phyloP scores from a whole-genome alignment of 1,140 invertebrate genomes.

The Diuraphis noxia region DNA sequence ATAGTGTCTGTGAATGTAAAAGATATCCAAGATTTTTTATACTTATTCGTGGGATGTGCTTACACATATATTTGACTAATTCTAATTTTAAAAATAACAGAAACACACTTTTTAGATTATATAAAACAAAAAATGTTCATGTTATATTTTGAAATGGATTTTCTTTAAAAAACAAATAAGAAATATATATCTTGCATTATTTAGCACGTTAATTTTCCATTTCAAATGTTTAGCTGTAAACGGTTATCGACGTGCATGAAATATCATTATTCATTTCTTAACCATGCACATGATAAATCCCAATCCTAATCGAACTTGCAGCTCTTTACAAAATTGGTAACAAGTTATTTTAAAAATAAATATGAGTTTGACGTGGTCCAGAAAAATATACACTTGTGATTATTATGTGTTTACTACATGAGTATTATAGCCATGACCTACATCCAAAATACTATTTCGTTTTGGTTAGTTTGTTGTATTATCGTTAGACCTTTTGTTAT shows the following conservation, averaged over 20 bases:
- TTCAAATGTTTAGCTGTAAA: not conserved
- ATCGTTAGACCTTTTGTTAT: not conserved
- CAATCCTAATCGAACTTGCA: not conserved
- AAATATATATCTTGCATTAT: not conserved
- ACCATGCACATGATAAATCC: not conserved
- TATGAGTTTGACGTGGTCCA: not conserved
- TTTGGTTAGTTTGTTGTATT: not conserved
- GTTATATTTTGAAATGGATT: not conserved
- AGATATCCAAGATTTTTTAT: too few relatives aligned
- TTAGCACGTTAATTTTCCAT: not conserved
- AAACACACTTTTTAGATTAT: not conserved
- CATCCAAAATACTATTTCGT: not conserved
- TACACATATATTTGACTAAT: not conserved
- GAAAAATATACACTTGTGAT: not conserved
- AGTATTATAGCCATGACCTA: conserved; percentile 6
- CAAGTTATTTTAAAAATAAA: not conserved
- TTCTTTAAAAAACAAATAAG: not conserved
- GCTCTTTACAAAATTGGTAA: not conserved
- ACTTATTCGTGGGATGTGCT: not conserved
- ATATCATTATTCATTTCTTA: not conserved
- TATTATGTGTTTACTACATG: not conserved
- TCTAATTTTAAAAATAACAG: not conserved
- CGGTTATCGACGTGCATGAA: not conserved
- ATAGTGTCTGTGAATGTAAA: too few relatives aligned
- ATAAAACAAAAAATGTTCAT: not conserved